Evolutionary conservation across 30 jellyfish, hydroid and myxozoan species (phyloP).

Genomic region (Sanderia malayensis): DNA sequence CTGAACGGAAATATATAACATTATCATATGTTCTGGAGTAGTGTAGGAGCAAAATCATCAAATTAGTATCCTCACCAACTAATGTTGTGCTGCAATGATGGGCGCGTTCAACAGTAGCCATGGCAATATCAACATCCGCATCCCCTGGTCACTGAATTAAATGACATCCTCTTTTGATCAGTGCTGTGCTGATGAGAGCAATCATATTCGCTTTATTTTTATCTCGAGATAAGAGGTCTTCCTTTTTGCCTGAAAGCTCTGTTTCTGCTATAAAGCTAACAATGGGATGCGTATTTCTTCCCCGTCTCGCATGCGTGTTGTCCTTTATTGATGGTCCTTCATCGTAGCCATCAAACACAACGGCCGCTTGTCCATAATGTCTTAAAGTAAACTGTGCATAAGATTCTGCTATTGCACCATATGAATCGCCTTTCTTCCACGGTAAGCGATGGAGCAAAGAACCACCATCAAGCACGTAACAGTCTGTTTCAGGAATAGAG

Average conservation of each 20-base stretch:
- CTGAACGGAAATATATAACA: conserved; percentile 3
- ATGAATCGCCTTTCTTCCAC: conserved; percentile 16
- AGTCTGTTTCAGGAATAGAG: conserved; percentile 16
- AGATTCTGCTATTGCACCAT: conserved; percentile 19
- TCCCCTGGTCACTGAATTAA: conserved; percentile 13
- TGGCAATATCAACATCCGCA: conserved; percentile 6
- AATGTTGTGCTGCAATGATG: conserved; percentile 1
- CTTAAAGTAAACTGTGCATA: conserved; percentile 13
- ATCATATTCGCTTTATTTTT: conserved; percentile 16
- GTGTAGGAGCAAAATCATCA: neutral
- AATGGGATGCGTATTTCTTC: neutral
- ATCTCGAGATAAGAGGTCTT: conserved; percentile 1
- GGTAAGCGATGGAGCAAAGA: conserved; percentile 23
- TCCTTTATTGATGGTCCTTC: conserved; percentile 10
- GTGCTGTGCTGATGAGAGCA: conserved; percentile 23
- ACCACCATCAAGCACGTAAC: conserved; percentile 42
- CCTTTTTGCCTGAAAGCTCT: conserved; percentile 14
- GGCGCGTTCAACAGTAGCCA: neutral
- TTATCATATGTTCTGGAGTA: neutral
- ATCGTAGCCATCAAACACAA: conserved; percentile 30
- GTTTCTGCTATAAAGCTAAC: conserved; percentile 14
- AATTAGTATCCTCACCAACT: neutral
- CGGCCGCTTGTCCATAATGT: conserved; percentile 24
- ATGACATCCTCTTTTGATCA: conserved; percentile 16
- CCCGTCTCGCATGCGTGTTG: conserved; percentile 11